These are phyloP conservation scores for Lepidothrix coronata DNA, from an alignment of 2,113 vertebrate species.

Conservation along the genomic window DNA sequence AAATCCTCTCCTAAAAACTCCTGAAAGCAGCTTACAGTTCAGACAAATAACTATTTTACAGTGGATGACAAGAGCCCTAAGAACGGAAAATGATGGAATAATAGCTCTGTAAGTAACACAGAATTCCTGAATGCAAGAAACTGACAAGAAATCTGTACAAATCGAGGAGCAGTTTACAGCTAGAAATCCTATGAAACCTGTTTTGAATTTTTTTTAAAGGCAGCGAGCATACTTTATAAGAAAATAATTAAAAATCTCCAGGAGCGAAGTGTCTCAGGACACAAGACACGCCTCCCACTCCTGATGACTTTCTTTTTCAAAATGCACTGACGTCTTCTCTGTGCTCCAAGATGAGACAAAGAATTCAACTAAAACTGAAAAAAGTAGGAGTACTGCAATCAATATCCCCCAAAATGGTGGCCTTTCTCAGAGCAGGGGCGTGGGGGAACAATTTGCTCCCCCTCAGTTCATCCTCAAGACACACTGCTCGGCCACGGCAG, in stretches of 20 bases:
- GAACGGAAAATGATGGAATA: constrained; percentile 24
- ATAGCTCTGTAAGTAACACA: constrained; percentile 26
- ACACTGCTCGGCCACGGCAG: background rate
- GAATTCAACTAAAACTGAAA: background rate
- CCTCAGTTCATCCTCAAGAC: background rate
- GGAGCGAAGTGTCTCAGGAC: constrained; percentile 7
- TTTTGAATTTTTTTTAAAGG: background rate
- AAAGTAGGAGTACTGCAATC: background rate
- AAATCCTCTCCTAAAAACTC: constrained; percentile 61
- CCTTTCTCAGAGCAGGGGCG: background rate
- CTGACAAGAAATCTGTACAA: background rate
- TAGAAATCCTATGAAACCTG: background rate
- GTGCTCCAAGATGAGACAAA: background rate
- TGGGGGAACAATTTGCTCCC: background rate
- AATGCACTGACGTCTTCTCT: background rate
- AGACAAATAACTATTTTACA: constrained; percentile 53
- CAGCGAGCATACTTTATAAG: background rate
- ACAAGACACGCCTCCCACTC: background rate
- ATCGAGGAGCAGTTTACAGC: background rate
- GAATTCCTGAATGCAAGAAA: background rate
- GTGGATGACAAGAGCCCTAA: constrained; percentile 9
- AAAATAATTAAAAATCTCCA: background rate
- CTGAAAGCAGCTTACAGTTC: constrained; percentile 51
- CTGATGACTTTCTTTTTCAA: constrained; percentile 38
- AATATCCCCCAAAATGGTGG: background rate